These are phyloP conservation scores for Verasper variegatus DNA, from an alignment of 2,113 vertebrate species.

Conservation along the genomic window DNA sequence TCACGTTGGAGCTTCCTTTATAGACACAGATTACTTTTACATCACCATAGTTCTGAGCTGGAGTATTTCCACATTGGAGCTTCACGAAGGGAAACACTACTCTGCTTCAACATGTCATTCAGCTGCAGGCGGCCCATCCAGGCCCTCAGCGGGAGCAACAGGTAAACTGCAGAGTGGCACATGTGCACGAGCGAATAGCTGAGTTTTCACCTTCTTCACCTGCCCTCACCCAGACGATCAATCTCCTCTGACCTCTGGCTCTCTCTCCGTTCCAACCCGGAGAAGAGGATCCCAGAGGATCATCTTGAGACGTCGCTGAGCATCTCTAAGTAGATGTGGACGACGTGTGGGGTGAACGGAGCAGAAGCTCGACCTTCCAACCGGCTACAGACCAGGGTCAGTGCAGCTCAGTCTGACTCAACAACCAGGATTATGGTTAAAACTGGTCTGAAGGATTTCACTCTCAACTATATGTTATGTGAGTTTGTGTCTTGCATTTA, in stretches of 20 bases:
- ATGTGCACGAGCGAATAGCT: not conserved
- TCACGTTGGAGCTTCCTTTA: not conserved
- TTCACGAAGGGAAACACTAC: not conserved
- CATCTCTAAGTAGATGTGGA: constrained; percentile 44
- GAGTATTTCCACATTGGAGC: not conserved
- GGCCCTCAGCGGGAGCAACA: constrained; percentile 1
- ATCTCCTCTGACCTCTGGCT: constrained; percentile 47
- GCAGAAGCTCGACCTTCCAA: not conserved
- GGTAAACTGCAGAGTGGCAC: constrained; percentile 27
- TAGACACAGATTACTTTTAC: not conserved
- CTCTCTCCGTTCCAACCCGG: not conserved
- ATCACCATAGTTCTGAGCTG: not conserved
- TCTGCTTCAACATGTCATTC: constrained; percentile 27
- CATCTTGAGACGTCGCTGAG: constrained; percentile 12
- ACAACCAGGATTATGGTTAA: not conserved
- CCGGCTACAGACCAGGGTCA: not conserved
- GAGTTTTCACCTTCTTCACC: constrained; percentile 26
- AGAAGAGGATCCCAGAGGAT: constrained; percentile 43
- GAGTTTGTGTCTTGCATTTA: not conserved
- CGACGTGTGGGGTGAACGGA: constrained; percentile 13
- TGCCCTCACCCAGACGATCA: constrained; percentile 31
- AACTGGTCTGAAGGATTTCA: not conserved
- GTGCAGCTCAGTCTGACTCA: not conserved
- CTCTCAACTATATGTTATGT: not conserved
- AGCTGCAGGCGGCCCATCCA: constrained; percentile 16